phyloP scores from a whole-genome alignment of 2,113 vertebrate species.

The Xiphophorus couchianus region DNA sequence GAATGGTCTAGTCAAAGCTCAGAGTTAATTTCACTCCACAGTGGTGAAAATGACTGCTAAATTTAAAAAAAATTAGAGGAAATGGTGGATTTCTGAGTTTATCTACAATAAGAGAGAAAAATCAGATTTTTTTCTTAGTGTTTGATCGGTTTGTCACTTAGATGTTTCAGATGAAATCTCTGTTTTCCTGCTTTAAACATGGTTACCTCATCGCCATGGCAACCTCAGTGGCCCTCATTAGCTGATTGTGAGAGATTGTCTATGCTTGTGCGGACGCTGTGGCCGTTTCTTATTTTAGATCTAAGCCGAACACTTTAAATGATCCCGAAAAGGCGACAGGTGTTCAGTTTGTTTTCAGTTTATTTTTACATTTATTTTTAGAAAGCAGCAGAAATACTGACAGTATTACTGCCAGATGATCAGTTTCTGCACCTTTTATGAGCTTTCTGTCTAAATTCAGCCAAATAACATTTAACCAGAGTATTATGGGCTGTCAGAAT shows the following conservation, averaged over 20 bases:
- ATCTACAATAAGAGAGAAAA: neutral
- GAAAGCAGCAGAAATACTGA: neutral
- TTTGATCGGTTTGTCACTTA: neutral
- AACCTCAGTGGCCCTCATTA: conserved; percentile 31
- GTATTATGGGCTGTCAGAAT: too few species aligned
- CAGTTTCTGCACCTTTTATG: neutral
- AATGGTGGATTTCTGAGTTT: neutral
- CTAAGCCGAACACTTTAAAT: too few species aligned
- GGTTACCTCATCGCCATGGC: conserved; percentile 36
- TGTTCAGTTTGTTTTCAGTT: too few species aligned
- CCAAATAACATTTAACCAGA: too few species aligned
- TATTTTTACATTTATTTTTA: neutral
- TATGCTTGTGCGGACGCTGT: neutral
- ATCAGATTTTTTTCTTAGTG: too few species aligned
- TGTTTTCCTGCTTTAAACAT: neutral
- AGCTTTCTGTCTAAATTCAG: neutral
- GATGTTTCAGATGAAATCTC: neutral
- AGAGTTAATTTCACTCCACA: neutral
- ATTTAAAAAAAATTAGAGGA: too few species aligned
- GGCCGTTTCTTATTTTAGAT: neutral
- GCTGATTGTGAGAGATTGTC: neutral
- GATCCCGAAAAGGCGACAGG: too few species aligned
- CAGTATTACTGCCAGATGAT: neutral
- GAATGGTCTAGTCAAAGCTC: neutral
- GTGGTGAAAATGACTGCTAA: too few species aligned